Base-by-base conservation (phyloP, 2,113 vertebrate genomes). In the Oncorhynchus masou region DNA sequence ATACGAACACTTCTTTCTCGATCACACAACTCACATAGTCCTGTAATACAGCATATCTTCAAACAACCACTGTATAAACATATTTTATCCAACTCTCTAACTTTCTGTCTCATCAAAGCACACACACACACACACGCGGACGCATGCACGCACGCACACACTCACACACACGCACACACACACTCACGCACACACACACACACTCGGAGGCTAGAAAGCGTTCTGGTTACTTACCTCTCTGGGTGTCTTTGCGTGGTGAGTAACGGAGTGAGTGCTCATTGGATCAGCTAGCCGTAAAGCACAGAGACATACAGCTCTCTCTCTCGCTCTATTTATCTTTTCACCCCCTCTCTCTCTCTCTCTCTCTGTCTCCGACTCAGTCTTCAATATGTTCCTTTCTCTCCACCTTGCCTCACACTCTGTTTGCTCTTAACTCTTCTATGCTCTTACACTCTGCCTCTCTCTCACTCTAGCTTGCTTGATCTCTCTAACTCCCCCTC, bases 191-290 rank as follows among this genome's bases (percentile, higher is more conserved):
- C 75, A 27, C 34, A 75, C 70, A 67, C 62, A 73, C 69, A 65
- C 20, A 60, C 48, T 3, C 29, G 16, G 25, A 66, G 59, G 62
- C 69, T 85, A 86, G 86, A 83, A 90, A 87, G 81, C 67, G 16
- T 75, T 75, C 84, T 81, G 86, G 85, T 89, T 80, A 92, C 93
- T 90, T 94, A 94, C 93, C 93, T 93, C 78, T 81, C 83, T 76
- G 82, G 88, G 84, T 92, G 90, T 84, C 82, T 89, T 87, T 80
- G 83, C 54, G 84, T 85, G 84, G 87, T 89, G 83, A 86, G 85
- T 78, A 83, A 80, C 79, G 81, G 84, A 84, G 81, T 85, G 87
- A 91, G 85, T 84, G 88, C 88, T 93, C 91, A 94, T 91, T 89
- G 86, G 89, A 91, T 89, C 87, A 85, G 88, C 75, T 83, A 16